Percentiles rank a stretch among this genome's conserved stretches.
phyloP scores from a whole-genome alignment of 1,140 invertebrate species.

The Papilio polyxenes region DNA sequence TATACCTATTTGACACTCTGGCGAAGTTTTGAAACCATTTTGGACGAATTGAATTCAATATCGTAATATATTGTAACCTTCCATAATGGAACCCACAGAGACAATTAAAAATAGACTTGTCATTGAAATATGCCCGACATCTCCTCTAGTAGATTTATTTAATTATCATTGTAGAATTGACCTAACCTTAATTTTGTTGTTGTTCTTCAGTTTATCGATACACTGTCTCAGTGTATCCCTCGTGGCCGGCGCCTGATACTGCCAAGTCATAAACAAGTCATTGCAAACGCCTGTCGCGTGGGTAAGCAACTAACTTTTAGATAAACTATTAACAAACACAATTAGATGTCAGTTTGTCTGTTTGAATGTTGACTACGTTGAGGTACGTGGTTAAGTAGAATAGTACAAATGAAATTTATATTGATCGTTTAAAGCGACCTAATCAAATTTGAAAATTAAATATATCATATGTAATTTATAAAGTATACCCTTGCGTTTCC shows the following conservation, averaged over 20 bases:
- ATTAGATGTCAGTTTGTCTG: slow-evolving; percentile 4
- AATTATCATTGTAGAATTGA: slow-evolving; percentile 56
- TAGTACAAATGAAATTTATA: too few species aligned
- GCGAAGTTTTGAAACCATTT: too few species aligned
- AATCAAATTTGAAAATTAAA: too few species aligned
- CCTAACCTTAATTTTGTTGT: slow-evolving; percentile 65
- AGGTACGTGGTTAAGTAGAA: not conserved
- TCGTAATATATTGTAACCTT: not conserved
- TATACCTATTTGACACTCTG: too few species aligned
- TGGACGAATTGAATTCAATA: not conserved
- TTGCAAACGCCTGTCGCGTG: slow-evolving; percentile 47
- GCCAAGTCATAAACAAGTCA: slow-evolving; percentile 58
- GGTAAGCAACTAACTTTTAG: slow-evolving; percentile 13
- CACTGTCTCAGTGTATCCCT: slow-evolving; percentile 54
- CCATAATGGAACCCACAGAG: not conserved
- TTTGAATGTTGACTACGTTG: not conserved
- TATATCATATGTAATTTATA: too few species aligned
- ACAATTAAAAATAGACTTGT: not conserved
- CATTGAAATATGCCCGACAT: not conserved
- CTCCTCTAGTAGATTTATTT: slow-evolving; percentile 30
- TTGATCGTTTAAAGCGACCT: too few species aligned
- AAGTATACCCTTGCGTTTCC: too few species aligned
- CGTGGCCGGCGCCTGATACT: slow-evolving; percentile 54
- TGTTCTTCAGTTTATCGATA: slow-evolving; percentile 52
- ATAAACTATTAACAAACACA: slow-evolving; percentile 43